A percentile compares a stretch with the other conserved stretches of the same genome.
Conservation (phyloP, 2,888 invertebrate species). For the Tenthredo amoena region DNA sequence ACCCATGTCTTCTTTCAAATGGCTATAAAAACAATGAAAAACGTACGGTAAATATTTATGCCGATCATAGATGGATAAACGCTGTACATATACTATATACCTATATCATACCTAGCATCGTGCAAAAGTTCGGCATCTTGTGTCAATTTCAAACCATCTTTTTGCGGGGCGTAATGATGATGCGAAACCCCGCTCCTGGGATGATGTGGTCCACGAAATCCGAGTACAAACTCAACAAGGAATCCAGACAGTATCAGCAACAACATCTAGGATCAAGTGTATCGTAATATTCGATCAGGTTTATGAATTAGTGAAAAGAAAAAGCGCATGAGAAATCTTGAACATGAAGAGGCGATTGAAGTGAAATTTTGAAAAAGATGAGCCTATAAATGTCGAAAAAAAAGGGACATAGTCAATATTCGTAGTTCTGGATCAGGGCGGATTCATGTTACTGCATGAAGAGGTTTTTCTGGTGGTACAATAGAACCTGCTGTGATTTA, state of each 20-base stretch:
- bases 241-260: conserved; percentile 61
- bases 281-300: neutral
- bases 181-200: conserved; percentile 80
- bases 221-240: conserved; percentile 60
- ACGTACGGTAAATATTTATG: neutral
- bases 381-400: neutral
- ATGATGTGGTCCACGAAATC: conserved; percentile 84
- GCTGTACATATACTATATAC: neutral
- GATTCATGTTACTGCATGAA: neutral
- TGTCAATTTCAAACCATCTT: conserved; percentile 82
- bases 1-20: conserved; percentile 88
- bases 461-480: conserved; percentile 59
- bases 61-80: conserved; percentile 40
- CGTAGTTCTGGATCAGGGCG: neutral
- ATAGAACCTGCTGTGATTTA: conserved; percentile 75
- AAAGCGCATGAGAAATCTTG: neutral
- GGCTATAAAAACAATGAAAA: conserved; percentile 79
- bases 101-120: conserved; percentile 84
- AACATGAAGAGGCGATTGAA: neutral
- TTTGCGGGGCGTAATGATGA: conserved; percentile 82
- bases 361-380: neutral
- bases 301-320: neutral
- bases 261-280: conserved; percentile 59
- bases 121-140: conserved; percentile 87
- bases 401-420: conserved; percentile 7